A percentile compares a stretch with the other conserved stretches of the same genome.
phyloP scores from a whole-genome alignment of 2,113 vertebrate genomes.

The Mugil cephalus region DNA sequence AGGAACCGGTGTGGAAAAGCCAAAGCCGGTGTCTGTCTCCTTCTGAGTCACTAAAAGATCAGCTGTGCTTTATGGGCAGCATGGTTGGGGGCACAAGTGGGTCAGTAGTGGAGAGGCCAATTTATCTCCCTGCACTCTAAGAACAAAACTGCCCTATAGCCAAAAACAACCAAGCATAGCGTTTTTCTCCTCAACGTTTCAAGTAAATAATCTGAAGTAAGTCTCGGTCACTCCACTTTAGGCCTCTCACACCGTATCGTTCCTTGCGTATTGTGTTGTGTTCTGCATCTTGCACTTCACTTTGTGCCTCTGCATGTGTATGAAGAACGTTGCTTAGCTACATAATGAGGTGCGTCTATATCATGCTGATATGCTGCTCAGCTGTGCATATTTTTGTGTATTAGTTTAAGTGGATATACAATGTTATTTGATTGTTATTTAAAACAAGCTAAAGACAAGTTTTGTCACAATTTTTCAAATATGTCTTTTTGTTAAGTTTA shows the following conservation, averaged over 20 bases:
- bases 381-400: too few species aligned
- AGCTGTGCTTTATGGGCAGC: constrained; percentile 43
- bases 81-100: constrained; percentile 58
- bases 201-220: constrained; percentile 18
- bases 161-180: constrained; percentile 5
- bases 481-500: too few species aligned
- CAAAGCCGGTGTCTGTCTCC: background rate
- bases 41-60: constrained; percentile 42
- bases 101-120: constrained; percentile 40
- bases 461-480: too few species aligned
- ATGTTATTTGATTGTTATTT: too few species aligned
- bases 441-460: too few species aligned
- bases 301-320: background rate
- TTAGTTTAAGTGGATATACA: too few species aligned
- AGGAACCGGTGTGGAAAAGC: background rate
- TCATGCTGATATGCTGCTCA: too few species aligned
- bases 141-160: constrained; percentile 46
- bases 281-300: constrained; percentile 11
- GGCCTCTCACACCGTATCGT: background rate
- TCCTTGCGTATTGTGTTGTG: background rate
- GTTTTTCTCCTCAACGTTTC: background rate
- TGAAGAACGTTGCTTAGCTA: constrained; percentile 65
- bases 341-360: constrained; percentile 54
- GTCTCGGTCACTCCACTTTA: constrained; percentile 10
- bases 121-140: constrained; percentile 17